Conservation (phyloP, 2,888 invertebrate species). For the Herminia tarsipennalis region DNA sequence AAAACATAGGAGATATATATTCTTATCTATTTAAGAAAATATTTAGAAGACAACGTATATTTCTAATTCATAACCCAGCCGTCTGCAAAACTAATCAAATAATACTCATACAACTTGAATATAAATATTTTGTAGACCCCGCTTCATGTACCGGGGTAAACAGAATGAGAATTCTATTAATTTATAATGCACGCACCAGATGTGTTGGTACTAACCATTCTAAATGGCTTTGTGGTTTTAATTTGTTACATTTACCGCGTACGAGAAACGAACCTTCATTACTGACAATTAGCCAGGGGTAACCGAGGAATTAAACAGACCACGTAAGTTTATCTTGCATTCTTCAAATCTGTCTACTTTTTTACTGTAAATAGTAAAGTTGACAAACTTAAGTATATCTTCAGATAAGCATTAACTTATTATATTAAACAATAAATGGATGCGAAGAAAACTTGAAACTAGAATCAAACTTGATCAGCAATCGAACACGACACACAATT, state of each 20-base stretch:
- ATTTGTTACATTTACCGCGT: conserved; percentile 2
- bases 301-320: too few species aligned
- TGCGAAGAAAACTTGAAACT: too few species aligned
- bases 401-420: too few species aligned
- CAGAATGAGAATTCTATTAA: conserved; percentile 16
- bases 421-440: too few species aligned
- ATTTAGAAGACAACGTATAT: background rate
- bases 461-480: too few species aligned
- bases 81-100: conserved; percentile 38
- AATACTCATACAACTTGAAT: conserved; percentile 24
- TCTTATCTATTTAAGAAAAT: too few species aligned
- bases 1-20: too few species aligned
- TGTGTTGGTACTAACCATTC: conserved; percentile 21
- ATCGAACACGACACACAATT: too few species aligned
- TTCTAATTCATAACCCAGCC: conserved; percentile 10
- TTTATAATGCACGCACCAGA: conserved; percentile 31
- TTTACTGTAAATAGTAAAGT: too few species aligned
- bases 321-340: too few species aligned
- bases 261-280: background rate
- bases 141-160: conserved; percentile 22
- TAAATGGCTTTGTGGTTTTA: conserved; percentile 6
- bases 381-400: too few species aligned
- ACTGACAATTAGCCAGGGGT: background rate
- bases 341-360: too few species aligned
- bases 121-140: conserved; percentile 25